Conservation (phyloP, 2,888 invertebrate genomes). For the Uropetala carovei region DNA sequence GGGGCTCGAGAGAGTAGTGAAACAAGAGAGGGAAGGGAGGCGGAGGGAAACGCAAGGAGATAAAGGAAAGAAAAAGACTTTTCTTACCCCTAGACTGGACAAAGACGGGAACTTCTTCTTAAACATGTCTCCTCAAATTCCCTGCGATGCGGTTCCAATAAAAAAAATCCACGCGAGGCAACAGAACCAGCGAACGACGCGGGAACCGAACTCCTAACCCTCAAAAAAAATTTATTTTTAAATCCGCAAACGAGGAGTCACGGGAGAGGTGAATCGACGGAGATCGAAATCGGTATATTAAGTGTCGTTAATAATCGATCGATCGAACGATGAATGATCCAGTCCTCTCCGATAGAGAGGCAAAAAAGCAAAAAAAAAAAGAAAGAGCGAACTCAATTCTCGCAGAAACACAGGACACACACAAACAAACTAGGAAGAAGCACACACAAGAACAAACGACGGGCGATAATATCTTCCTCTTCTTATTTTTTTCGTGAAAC, state of each 20-base stretch:
- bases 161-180: not conserved
- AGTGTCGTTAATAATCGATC: constrained; percentile 53
- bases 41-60: not conserved
- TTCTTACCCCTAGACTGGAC: constrained; percentile 72
- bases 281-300: not conserved
- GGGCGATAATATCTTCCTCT: not conserved
- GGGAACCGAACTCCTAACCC: not conserved
- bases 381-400: not conserved
- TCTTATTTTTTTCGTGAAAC: not conserved
- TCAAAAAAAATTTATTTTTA: not conserved
- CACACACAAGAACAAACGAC: constrained; percentile 10
- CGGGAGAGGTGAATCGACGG: not conserved
- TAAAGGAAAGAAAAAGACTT: not conserved
- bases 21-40: not conserved
- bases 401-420: not conserved
- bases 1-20: not conserved
- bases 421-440: not conserved
- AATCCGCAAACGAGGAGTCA: not conserved
- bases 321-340: constrained; percentile 44
- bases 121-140: constrained; percentile 69
- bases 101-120: constrained; percentile 72
- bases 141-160: constrained; percentile 3
- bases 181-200: not conserved
- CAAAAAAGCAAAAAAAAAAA: not conserved
- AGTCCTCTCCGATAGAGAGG: not conserved